Conservation (phyloP, 2,113 vertebrate species). For the Myotis davidii region DNA sequence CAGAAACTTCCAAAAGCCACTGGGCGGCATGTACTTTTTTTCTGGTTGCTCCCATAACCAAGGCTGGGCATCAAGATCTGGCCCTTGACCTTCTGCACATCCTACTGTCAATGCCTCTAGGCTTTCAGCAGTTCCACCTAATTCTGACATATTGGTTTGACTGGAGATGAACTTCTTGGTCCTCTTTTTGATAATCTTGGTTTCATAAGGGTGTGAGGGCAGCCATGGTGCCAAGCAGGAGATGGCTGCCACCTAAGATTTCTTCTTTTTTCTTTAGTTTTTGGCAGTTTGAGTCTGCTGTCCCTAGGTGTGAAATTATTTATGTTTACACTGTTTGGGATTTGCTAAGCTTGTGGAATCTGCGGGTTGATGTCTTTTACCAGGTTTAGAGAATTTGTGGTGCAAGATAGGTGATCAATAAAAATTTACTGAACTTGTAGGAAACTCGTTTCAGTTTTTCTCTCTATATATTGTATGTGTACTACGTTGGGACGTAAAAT, state of each 20-base stretch:
- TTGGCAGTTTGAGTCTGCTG: background rate
- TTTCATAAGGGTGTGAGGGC: too few species aligned
- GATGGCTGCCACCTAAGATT: background rate
- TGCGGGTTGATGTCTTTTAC: background rate
- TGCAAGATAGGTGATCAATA: background rate
- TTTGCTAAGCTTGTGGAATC: background rate
- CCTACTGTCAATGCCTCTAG: too few species aligned
- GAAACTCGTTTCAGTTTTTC: background rate
- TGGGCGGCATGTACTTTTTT: too few species aligned
- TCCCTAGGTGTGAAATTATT: background rate
- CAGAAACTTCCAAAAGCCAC: too few species aligned
- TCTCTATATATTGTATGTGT: background rate
- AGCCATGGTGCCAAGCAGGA: too few species aligned
- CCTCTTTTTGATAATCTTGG: too few species aligned
- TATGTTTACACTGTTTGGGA: background rate
- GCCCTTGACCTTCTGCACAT: too few species aligned
- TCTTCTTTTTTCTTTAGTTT: background rate
- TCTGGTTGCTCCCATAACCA: too few species aligned
- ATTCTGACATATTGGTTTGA: too few species aligned
- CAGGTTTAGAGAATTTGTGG: background rate
- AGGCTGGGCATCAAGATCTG: too few species aligned
- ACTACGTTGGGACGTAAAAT: background rate
- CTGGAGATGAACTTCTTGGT: too few species aligned
- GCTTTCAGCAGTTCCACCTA: too few species aligned
- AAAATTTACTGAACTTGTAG: conserved; percentile 31